Conservation (phyloP, 1,140 invertebrate species). For the Gonioctena quinquepunctata region DNA sequence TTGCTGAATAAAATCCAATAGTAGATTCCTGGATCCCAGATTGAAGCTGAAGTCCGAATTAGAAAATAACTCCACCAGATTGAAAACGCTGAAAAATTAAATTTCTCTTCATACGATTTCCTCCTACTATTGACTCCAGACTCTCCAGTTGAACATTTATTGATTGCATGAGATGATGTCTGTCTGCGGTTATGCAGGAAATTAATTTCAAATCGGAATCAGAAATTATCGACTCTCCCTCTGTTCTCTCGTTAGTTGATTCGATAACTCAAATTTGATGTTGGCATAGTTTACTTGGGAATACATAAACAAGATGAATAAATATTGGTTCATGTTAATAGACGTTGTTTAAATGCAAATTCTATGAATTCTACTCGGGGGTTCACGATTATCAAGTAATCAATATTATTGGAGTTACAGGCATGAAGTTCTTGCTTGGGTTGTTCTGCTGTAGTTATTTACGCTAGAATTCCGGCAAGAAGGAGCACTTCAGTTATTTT, state of each 20-base stretch:
- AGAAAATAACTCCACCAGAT: neutral
- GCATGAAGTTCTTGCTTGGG: too few relatives aligned
- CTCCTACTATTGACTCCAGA: neutral
- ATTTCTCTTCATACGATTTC: neutral
- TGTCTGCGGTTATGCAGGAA: slow-evolving; percentile 9
- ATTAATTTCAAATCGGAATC: slow-evolving; percentile 14
- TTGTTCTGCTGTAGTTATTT: too few relatives aligned
- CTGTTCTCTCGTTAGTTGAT: slow-evolving; percentile 10
- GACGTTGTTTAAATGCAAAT: slow-evolving; percentile 42
- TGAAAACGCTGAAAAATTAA: neutral
- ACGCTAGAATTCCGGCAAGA: too few relatives aligned
- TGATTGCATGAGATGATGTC: slow-evolving; percentile 1
- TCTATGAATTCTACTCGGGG: slow-evolving; percentile 33
- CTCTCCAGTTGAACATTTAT: neutral
- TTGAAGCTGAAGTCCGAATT: too few relatives aligned
- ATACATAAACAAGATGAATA: slow-evolving; percentile 41
- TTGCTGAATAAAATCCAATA: too few relatives aligned
- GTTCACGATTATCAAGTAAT: slow-evolving; percentile 14
- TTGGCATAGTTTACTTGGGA: slow-evolving; percentile 35
- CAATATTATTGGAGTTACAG: too few relatives aligned
- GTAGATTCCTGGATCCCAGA: too few relatives aligned
- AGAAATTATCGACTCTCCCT: slow-evolving; percentile 12
- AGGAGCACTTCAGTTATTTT: too few relatives aligned
- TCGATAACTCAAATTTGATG: slow-evolving; percentile 28
- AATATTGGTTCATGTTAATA: slow-evolving; percentile 40